Evolutionary conservation across 2,888 invertebrate genomes (phyloP).

Genomic region (Catocala nupta): DNA sequence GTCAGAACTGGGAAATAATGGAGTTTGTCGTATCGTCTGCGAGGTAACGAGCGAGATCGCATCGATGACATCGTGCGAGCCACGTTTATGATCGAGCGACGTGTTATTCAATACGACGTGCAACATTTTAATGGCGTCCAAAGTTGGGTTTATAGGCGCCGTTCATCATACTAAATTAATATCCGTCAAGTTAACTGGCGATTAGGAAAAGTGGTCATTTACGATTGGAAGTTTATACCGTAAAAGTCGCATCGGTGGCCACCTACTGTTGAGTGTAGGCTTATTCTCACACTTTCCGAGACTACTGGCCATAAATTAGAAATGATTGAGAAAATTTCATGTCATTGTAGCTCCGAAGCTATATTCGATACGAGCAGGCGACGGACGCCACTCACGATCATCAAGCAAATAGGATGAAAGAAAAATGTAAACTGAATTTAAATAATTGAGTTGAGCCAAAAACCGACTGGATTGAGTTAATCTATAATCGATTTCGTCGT

Average conservation of each 20-base stretch:
- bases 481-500: constrained; percentile 63
- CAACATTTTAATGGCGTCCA: constrained; percentile 40
- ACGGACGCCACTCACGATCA: constrained; percentile 14
- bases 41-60: constrained; percentile 61
- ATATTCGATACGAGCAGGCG: too few species aligned
- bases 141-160: constrained; percentile 28
- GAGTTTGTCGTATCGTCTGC: constrained; percentile 52
- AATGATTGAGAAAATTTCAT: background rate
- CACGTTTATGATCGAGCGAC: constrained; percentile 63
- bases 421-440: constrained; percentile 47
- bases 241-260: constrained; percentile 29
- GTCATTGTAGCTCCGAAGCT: too few species aligned
- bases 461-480: constrained; percentile 51
- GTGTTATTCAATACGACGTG: constrained; percentile 49
- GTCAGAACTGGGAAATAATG: constrained; percentile 68
- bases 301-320: constrained; percentile 34
- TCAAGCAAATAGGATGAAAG: constrained; percentile 41
- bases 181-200: constrained; percentile 36
- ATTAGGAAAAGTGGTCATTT: constrained; percentile 38
- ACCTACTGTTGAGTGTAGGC: constrained; percentile 34
- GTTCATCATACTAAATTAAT: constrained; percentile 49
- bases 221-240: constrained; percentile 23
- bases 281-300: constrained; percentile 39
- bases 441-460: constrained; percentile 54
- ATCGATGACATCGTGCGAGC: constrained; percentile 56